A percentile compares a stretch with the other conserved stretches of the same genome.
phyloP scores from a whole-genome alignment of 1,140 invertebrate genomes.

The Drosophila grimshawi region DNA sequence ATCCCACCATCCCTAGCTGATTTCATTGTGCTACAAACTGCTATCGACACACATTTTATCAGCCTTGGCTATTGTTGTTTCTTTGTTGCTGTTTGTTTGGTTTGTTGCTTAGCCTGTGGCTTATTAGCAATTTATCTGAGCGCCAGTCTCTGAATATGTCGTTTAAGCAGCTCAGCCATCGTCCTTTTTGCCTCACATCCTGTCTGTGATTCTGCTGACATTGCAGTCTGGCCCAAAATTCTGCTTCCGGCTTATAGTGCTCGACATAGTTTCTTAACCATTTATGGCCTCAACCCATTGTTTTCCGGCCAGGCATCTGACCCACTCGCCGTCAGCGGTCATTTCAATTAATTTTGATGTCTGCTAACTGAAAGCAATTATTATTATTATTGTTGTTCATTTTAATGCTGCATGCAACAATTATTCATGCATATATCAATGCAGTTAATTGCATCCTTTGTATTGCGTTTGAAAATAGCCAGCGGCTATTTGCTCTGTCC shows the following conservation, averaged over 20 bases:
- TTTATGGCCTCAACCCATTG: constrained; percentile 42
- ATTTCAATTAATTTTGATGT: constrained; percentile 41
- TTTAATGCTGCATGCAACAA: neutral
- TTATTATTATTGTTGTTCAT: constrained; percentile 5
- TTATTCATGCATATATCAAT: neutral
- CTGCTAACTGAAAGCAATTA: neutral
- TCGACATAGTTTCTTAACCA: constrained; percentile 22
- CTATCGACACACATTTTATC: constrained; percentile 71
- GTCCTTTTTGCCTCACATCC: neutral
- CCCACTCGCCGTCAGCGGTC: neutral
- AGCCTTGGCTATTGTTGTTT: constrained; percentile 47
- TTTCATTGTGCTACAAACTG: constrained; percentile 64
- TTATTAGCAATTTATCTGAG: constrained; percentile 73
- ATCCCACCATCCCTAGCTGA: neutral
- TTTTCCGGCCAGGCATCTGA: constrained; percentile 41
- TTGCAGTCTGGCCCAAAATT: constrained; percentile 19
- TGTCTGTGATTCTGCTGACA: constrained; percentile 37
- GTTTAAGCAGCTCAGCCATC: constrained; percentile 37
- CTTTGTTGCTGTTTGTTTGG: constrained; percentile 3
- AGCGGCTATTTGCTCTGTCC: neutral
- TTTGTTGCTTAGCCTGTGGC: constrained; percentile 54
- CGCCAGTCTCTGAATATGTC: constrained; percentile 41
- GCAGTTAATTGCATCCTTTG: constrained; percentile 7
- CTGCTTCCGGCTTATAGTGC: constrained; percentile 19
- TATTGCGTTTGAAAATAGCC: constrained; percentile 1